These are phyloP conservation scores for Babyrousa celebensis DNA, from an alignment of 2,797 vertebrate species.

Conservation along the genomic window DNA sequence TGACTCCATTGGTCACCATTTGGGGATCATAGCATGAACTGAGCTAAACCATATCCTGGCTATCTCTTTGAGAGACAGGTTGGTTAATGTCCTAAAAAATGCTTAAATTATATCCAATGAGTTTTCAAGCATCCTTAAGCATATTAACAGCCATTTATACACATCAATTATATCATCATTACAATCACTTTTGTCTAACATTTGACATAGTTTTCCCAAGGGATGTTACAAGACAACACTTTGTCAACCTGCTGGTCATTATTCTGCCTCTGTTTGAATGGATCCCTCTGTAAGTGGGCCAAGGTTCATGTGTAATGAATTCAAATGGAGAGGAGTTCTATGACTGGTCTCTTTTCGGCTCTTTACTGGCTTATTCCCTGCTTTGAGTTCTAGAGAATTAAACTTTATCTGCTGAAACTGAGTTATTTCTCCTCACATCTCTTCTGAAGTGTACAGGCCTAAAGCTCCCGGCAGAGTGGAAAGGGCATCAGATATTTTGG, in stretches of 20 bases:
- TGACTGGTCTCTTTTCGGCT: not conserved
- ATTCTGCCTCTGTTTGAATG: not conserved
- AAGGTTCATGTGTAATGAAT: not conserved
- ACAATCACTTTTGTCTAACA: not conserved
- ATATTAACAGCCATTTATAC: not conserved
- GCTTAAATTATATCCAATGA: not conserved
- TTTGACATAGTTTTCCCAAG: not conserved
- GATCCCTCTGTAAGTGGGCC: not conserved
- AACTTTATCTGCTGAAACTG: not conserved
- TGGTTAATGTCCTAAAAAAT: not conserved
- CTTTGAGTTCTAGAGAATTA: not conserved
- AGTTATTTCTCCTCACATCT: not conserved
- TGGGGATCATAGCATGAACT: not conserved
- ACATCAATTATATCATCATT: not conserved
- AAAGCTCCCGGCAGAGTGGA: not conserved
- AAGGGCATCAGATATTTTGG: not conserved
- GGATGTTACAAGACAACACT: not conserved
- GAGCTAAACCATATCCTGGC: not conserved
- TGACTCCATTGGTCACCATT: not conserved
- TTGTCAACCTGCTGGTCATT: not conserved
- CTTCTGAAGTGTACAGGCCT: not conserved
- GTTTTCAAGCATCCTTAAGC: conserved; percentile 45
- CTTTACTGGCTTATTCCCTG: not conserved
- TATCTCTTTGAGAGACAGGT: not conserved
- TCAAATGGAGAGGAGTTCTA: not conserved